Evolutionary conservation across 2,888 invertebrate genomes (phyloP).

Genomic region (Tenthredo scrophulariae): DNA sequence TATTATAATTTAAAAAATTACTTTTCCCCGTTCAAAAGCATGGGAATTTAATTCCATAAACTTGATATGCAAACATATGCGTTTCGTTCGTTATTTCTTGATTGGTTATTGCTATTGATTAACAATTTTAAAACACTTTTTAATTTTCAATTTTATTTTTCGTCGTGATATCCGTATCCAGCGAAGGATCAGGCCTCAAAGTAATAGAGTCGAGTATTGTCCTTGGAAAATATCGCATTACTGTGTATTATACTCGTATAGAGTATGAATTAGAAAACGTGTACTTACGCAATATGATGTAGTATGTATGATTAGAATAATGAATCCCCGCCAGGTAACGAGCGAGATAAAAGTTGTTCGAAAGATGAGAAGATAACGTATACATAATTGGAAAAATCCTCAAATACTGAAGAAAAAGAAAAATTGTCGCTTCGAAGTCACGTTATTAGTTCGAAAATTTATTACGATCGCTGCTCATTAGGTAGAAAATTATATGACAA

Average conservation of each 20-base stretch:
- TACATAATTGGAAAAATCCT: background rate
- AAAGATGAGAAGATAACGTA: background rate
- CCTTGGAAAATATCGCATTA: constrained; percentile 8
- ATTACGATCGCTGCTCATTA: background rate
- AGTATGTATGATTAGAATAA: background rate
- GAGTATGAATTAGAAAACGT: constrained; percentile 6
- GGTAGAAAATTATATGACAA: background rate
- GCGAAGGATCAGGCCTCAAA: background rate
- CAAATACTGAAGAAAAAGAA: background rate
- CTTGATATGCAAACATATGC: background rate
- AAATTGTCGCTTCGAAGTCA: background rate
- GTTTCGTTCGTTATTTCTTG: background rate
- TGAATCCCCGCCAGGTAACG: background rate
- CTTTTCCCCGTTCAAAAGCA: background rate
- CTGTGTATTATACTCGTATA: background rate
- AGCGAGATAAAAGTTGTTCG: background rate
- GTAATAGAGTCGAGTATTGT: background rate
- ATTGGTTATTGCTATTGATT: background rate
- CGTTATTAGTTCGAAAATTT: background rate
- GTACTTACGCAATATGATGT: background rate
- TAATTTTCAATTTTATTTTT: background rate
- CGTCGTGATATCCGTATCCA: background rate
- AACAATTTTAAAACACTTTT: background rate
- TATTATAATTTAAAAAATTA: background rate
- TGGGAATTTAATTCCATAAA: background rate